Evolutionary conservation across 2,113 vertebrate species (phyloP).

Genomic region (Hyperoodon ampullatus): DNA sequence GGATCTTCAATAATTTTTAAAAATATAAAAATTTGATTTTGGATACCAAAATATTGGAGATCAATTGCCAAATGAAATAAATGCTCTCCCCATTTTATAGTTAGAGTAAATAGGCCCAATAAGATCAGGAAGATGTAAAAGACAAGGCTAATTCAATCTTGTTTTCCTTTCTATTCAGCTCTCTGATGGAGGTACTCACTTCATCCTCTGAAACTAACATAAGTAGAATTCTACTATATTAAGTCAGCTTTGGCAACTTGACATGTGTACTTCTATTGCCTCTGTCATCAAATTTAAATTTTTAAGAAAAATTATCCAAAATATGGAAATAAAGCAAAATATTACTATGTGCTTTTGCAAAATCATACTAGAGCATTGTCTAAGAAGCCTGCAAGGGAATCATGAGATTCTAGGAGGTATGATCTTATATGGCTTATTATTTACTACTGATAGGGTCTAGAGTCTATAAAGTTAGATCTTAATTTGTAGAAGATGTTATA

Average conservation of each 20-base stretch:
- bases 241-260: not conserved
- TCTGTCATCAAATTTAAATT: not conserved
- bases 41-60: not conserved
- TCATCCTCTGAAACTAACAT: not conserved
- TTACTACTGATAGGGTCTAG: not conserved
- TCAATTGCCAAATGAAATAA: not conserved
- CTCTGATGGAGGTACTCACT: not conserved
- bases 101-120: not conserved
- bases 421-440: not conserved
- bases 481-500: not conserved
- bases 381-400: not conserved
- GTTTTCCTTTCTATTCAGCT: not conserved
- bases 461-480: not conserved
- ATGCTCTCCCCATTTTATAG: not conserved
- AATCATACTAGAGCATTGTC: not conserved
- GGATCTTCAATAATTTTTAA: not conserved
- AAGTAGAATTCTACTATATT: not conserved
- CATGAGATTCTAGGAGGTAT: not conserved
- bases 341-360: not conserved
- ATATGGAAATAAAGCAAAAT: conserved; percentile 1
- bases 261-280: not conserved
- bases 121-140: not conserved
- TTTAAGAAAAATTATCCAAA: not conserved
- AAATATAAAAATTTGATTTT: not conserved
- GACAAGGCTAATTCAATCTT: not conserved